Conservation (phyloP, 2,113 vertebrate species). For the Ptyas mucosa region DNA sequence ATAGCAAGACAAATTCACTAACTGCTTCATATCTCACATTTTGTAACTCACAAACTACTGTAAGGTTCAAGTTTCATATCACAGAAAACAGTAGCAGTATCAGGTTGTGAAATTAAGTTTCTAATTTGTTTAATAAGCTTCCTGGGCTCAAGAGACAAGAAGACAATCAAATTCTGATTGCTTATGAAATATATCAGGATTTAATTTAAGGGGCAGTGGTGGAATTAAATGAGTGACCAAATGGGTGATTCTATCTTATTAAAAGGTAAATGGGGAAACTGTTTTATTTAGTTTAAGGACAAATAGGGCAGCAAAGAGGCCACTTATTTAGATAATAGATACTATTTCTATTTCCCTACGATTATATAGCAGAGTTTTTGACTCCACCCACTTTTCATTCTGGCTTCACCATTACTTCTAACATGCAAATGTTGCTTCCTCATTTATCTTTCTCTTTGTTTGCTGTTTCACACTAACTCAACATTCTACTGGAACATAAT, state of each 20-base stretch:
- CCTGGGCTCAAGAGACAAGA: not conserved
- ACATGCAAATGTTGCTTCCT: not conserved
- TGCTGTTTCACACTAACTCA: not conserved
- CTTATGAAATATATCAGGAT: not conserved
- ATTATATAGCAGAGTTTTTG: not conserved
- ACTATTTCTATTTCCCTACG: not conserved
- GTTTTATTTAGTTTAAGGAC: not conserved
- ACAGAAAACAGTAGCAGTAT: not conserved
- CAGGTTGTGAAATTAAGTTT: not conserved
- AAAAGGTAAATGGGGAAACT: not conserved
- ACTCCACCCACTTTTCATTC: not conserved
- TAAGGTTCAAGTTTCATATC: not conserved
- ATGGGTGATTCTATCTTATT: not conserved
- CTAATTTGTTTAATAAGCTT: constrained; percentile 14
- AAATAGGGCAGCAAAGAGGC: not conserved
- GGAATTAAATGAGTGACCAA: not conserved
- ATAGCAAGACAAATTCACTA: not conserved
- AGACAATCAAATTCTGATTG: not conserved
- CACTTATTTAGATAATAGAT: not conserved
- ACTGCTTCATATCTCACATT: not conserved
- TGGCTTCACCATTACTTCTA: not conserved
- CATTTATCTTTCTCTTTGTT: not conserved
- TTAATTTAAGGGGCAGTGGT: not conserved
- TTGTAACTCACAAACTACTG: not conserved
- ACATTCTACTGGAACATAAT: not conserved